Conservation (phyloP, 2,113 vertebrate genomes). For the Centropus unirufus region DNA sequence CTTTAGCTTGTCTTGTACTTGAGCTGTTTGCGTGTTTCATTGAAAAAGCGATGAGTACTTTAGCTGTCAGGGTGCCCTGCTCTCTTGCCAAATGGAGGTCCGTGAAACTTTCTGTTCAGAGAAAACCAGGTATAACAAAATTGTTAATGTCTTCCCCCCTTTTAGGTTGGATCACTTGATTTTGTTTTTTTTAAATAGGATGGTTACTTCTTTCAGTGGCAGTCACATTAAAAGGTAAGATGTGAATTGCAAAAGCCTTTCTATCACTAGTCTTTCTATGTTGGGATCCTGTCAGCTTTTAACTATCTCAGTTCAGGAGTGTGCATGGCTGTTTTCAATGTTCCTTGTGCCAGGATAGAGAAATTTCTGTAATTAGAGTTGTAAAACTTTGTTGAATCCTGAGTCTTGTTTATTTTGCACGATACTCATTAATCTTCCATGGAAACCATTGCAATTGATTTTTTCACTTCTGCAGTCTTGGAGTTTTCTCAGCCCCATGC, state of each 20-base stretch:
- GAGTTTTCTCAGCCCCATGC: not conserved
- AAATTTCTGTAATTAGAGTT: not conserved
- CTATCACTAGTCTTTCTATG: not conserved
- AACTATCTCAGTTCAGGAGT: not conserved
- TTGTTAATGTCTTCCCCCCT: accelerated
- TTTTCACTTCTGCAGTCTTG: not conserved
- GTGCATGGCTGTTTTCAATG: not conserved
- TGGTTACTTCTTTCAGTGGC: not conserved
- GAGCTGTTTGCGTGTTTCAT: not conserved
- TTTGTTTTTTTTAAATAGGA: not conserved
- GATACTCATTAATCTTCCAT: not conserved
- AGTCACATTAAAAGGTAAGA: not conserved
- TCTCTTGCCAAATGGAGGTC: not conserved
- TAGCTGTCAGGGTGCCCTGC: not conserved
- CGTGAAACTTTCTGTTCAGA: not conserved
- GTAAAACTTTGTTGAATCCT: not conserved
- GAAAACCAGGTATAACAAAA: not conserved
- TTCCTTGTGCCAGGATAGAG: not conserved
- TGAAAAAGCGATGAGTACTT: not conserved
- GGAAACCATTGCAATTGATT: not conserved
- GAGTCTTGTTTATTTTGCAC: not conserved
- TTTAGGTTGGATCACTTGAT: not conserved
- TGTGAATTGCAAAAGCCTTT: not conserved
- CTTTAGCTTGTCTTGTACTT: not conserved
- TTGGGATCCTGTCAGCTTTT: not conserved